These are phyloP conservation scores for Gymnocheta viridis DNA, from an alignment of 2,888 invertebrate species.

Conservation along the genomic window DNA sequence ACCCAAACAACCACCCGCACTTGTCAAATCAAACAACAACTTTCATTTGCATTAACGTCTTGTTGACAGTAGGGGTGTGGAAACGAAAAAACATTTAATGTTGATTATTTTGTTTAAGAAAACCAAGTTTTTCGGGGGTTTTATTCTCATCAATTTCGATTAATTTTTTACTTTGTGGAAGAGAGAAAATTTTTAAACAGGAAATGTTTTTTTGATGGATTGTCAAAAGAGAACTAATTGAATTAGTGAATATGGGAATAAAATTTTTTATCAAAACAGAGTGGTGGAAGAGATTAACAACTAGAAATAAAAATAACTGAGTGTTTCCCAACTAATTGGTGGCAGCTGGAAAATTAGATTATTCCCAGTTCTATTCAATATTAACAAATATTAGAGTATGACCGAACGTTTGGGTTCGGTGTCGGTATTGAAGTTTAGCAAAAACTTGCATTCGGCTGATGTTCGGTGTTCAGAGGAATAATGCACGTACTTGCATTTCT, in stretches of 20 bases:
- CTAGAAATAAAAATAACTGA: not conserved
- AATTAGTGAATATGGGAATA: conserved; percentile 27
- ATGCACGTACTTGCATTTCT: no score
- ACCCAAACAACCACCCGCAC: conserved; percentile 53
- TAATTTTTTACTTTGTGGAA: not conserved
- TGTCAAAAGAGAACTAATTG: conserved; percentile 61
- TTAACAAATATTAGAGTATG: no score
- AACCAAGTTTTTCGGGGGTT: not conserved
- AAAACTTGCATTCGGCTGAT: no score
- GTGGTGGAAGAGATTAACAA: not conserved
- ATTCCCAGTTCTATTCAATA: not conserved
- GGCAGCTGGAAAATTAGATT: not conserved
- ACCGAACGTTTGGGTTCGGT: no score
- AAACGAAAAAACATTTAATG: not conserved
- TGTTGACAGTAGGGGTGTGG: conserved; percentile 23
- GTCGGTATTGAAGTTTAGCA: no score
- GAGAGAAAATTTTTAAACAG: conserved; percentile 10
- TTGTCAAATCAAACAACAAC: conserved; percentile 32
- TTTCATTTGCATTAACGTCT: conserved; percentile 50
- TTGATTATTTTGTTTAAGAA: conserved; percentile 26
- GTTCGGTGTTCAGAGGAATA: no score
- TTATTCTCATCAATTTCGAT: conserved; percentile 14
- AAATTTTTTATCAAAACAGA: not conserved
- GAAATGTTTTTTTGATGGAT: conserved; percentile 42
- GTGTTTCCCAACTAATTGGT: not conserved